Evolutionary conservation across 2,888 invertebrate species (phyloP), one percentile per base, ranked within the genome.

Genomic region (Drosophila meridionalis): DNA sequence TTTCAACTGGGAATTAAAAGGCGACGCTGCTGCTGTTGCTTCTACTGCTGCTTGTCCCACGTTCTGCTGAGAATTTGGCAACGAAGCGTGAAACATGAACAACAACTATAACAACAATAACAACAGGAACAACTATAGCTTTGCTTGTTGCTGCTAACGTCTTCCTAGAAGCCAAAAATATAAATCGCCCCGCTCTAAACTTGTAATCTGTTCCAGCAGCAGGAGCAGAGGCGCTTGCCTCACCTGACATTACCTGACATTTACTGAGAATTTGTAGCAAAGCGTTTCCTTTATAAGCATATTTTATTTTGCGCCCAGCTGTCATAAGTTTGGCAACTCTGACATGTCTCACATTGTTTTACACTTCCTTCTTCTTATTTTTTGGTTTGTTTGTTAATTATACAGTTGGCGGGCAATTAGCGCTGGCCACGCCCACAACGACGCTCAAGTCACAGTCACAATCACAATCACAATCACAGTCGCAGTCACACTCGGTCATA

Each of bases 81-180:
- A 83, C 86, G 76, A 87, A 89, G 90, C 89, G 88, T 89, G 86
- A 89, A 89, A 87, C 78, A 87, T 81, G 80, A 70, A 82, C 68
- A 65, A 69, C 67, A 70, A 76, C 65, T 76, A 70, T 64, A 62
- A 47, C 43, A 70, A 76, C 65, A 77, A 70, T 64, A 62, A 47
- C 43, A 47, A 47, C 43, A 43, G 36, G 34, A 40, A 28, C 20
- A 52, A 42, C 30, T 56, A 56, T 9, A 12, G 52, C 11, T 12
- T 28, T 28, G 42, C 38, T 50, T 58, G 56, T 45, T 73, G 74
- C 59, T 73, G 60, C 52, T 67, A 48, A 45, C 62, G 67, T 80
- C 36, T 78, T 78, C 80, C 69, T 69, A 80, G 80, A 63, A 78
- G 26, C 55, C 12, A 38, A 56, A 73, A 64, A 32, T 8, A 47